Evolutionary conservation across 2,113 vertebrate species (phyloP), one percentile per base, ranked within the genome.

Genomic region (Sceloporus tristichus): DNA sequence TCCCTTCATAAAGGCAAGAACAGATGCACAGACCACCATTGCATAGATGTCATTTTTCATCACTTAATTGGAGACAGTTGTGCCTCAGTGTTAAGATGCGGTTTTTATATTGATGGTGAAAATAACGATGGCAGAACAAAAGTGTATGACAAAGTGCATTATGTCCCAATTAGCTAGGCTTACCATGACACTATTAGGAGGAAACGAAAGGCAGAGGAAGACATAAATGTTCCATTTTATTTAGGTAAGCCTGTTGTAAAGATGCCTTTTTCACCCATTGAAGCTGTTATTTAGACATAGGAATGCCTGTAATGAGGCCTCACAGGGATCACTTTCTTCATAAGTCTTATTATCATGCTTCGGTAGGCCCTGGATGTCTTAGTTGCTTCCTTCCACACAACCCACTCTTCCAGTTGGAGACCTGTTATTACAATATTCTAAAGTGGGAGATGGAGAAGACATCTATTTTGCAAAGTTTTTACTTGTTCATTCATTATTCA

Each of bases 31-130:
- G 65, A 1, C 62, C 66, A 66, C 77, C 9, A 25, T 42, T 70
- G 8, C 85, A 79, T 6, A 0, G 70, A 86, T 87, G 90, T 76
- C 93, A 90, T 95, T 95, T 94, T 90, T 96, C 94, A 94, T 96
- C 92, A 93, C 82, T 87, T 95, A 95, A 96, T 91, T 93, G 91
- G 90, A 91, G 92, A 91, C 82, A 87, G 88, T 78, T 84, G 71
- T 71, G 84, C 48, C 85, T 93, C 38, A 11, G 40, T 53, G 74
- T 68, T 87, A 14, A 62, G 66, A 66, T 23, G 68, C 21, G 25
- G 78, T 68, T n/a, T 62, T 9, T 71, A 8, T 0, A 13, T 0
- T 73, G 93, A 94, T 40, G 87, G 90, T 29, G 3, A 92, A 87
- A 90, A 82, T 38, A 92, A 83, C 9, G 92, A 88, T 90, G 91